Percentiles rank a stretch among this genome's conserved stretches.
phyloP scores from a whole-genome alignment of 2,888 invertebrate genomes.

The Stenotaenia linearis region DNA sequence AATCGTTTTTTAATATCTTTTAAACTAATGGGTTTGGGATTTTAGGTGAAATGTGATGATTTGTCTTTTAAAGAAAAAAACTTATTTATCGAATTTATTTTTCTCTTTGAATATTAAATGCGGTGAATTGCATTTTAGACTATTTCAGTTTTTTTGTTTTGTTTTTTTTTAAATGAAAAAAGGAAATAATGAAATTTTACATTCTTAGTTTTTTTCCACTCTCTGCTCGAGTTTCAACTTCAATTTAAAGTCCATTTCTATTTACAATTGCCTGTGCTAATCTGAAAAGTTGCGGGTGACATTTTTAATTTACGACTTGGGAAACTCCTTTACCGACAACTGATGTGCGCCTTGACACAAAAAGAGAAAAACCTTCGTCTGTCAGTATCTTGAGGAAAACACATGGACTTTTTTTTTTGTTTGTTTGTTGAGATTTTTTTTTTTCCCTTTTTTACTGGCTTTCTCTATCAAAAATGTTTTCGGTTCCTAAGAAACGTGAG shows the following conservation, averaged over 20 bases:
- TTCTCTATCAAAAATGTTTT: slow-evolving; percentile 8
- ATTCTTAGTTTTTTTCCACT: neutral
- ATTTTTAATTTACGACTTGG: slow-evolving; percentile 24
- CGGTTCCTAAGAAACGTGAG: neutral
- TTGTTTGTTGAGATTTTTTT: neutral
- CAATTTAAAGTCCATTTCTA: slow-evolving; percentile 14
- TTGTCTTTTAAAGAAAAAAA: neutral
- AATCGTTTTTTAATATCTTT: neutral
- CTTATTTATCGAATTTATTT: neutral
- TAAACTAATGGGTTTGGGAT: neutral
- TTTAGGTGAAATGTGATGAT: neutral
- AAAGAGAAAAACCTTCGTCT: neutral
- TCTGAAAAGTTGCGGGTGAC: slow-evolving; percentile 20
- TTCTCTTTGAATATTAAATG: neutral
- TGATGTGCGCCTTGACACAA: neutral
- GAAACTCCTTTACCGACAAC: neutral
- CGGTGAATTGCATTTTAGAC: neutral
- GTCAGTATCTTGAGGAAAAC: neutral
- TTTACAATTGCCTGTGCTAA: slow-evolving; percentile 4
- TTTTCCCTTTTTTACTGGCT: neutral
- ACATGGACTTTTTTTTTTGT: neutral
- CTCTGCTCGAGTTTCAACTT: neutral
- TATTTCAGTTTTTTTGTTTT: neutral
- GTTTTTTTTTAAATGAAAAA: neutral
- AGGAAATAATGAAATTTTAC: neutral